These are phyloP conservation scores for Muscina levida DNA, from an alignment of 2,888 invertebrate genomes.

Conservation along the genomic window DNA sequence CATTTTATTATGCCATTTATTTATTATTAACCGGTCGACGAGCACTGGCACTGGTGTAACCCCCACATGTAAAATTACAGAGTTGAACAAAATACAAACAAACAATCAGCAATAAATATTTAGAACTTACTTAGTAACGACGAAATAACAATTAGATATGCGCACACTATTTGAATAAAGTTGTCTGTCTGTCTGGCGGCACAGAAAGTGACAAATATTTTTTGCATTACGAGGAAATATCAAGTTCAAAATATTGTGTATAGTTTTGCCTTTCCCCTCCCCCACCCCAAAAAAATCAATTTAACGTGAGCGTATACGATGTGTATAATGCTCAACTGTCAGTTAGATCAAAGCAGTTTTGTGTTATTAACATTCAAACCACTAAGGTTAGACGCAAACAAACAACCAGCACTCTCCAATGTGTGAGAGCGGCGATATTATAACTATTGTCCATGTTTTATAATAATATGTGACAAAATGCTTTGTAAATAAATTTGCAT, in stretches of 20 bases:
- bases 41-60: conserved; percentile 18
- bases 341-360: no score
- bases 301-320: not conserved
- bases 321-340: not conserved
- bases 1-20: not conserved
- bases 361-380: no score
- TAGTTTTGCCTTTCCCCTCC: conserved; percentile 6
- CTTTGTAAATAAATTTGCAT: no score
- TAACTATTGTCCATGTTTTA: no score
- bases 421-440: no score
- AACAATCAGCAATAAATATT: conserved; percentile 29
- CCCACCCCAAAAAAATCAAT: not conserved
- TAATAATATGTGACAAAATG: no score
- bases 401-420: no score
- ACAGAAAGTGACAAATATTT: conserved; percentile 12
- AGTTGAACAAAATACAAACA: not conserved
- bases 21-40: not conserved
- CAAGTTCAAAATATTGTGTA: conserved; percentile 46
- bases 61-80: conserved; percentile 31
- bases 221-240: conserved; percentile 49
- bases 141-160: not conserved
- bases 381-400: no score
- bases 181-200: not conserved
- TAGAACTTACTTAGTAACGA: conserved; percentile 30
- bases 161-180: no score